phyloP scores from a whole-genome alignment of 2,113 vertebrate genomes.

The Microtus richardsoni region DNA sequence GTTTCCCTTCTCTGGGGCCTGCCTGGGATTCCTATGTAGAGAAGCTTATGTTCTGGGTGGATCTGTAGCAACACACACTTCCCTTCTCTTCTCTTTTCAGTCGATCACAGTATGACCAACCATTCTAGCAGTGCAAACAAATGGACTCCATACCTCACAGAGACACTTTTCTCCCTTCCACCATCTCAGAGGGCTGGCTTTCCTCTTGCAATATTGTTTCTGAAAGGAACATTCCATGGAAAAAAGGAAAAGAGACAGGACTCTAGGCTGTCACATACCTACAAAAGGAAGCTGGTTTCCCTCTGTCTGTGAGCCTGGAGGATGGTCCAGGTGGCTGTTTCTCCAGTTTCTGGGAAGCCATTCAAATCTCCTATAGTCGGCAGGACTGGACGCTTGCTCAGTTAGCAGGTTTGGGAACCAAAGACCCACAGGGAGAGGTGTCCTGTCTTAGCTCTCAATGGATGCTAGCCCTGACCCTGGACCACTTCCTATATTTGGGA shows the following conservation, averaged over 20 bases:
- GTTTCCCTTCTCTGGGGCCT: neutral
- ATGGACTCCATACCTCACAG: neutral
- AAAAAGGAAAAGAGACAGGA: neutral
- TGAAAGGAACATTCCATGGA: slow-evolving; percentile 41
- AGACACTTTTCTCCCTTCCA: neutral
- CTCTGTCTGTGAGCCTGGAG: neutral
- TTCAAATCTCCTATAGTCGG: neutral
- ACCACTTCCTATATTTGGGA: neutral
- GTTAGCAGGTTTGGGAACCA: neutral
- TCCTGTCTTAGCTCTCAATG: neutral
- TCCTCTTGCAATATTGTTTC: neutral
- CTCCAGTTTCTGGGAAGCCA: neutral
- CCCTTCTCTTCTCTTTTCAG: neutral
- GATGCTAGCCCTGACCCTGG: neutral
- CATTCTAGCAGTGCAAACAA: slow-evolving; percentile 60
- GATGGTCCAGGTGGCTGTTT: neutral
- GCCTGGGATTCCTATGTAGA: neutral
- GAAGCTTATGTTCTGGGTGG: neutral
- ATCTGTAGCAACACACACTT: neutral
- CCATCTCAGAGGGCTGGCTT: slow-evolving; percentile 9
- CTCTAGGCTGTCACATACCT: neutral
- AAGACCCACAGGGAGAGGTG: neutral
- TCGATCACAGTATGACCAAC: slow-evolving; percentile 50
- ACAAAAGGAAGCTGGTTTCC: neutral
- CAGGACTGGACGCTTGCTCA: neutral